These are phyloP conservation scores for Caloenas nicobarica DNA, from an alignment of 2,113 vertebrate species.

Conservation along the genomic window DNA sequence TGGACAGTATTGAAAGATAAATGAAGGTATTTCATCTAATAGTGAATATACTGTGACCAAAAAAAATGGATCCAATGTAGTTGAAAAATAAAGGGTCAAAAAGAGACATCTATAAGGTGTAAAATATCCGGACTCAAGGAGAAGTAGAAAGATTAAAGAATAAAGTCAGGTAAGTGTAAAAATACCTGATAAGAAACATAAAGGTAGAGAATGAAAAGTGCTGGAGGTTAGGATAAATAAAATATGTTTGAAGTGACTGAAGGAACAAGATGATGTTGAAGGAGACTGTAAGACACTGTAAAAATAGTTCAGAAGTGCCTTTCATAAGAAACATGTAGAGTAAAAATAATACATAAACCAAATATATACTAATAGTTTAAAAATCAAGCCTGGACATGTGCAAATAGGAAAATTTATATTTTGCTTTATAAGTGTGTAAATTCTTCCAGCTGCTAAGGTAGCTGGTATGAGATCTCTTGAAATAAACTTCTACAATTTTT, in stretches of 20 bases:
- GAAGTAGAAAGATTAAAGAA: constrained; percentile 11
- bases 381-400: neutral
- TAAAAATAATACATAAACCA: neutral
- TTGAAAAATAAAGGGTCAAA: constrained; percentile 38
- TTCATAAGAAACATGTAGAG: neutral
- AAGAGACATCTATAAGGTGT: neutral
- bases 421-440: neutral
- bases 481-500: constrained; percentile 11
- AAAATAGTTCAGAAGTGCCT: neutral
- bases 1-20: constrained; percentile 36
- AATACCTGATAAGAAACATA: neutral
- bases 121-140: neutral
- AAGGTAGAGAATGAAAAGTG: neutral
- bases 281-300: neutral
- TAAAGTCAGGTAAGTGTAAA: neutral
- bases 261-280: neutral
- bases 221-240: constrained; percentile 12
- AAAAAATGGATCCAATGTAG: neutral
- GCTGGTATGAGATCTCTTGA: neutral
- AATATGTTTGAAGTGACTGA: neutral
- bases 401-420: neutral
- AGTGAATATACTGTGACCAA: neutral
- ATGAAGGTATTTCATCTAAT: constrained; percentile 21
- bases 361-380: neutral
- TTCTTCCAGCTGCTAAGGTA: neutral